Percentiles rank a stretch among this genome's conserved stretches.
These are phyloP conservation scores for Dolichotis patagonum DNA, from an alignment of 2,113 vertebrate species.

Conservation along the genomic window DNA sequence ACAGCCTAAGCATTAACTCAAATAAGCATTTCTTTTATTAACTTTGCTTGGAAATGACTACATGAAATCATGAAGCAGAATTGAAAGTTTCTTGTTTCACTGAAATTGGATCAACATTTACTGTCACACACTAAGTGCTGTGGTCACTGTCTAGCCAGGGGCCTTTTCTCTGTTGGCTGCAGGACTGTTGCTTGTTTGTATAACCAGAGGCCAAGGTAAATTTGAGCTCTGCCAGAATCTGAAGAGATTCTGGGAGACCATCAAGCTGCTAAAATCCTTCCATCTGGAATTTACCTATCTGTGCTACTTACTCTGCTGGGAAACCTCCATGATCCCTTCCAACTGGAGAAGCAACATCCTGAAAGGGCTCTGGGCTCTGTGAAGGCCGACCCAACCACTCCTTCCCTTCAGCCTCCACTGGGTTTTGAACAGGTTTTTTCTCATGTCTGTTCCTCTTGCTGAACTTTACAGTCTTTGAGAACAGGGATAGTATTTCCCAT, in stretches of 20 bases:
- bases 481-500: no score
- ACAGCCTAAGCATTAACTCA: constrained; percentile 21
- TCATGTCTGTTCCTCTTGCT: background rate
- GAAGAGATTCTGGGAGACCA: background rate
- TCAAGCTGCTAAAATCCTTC: background rate
- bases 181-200: background rate
- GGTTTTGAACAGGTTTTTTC: background rate
- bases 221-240: background rate
- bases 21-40: constrained; percentile 63
- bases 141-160: background rate
- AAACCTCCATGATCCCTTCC: background rate
- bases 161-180: background rate
- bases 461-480: background rate
- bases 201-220: background rate
- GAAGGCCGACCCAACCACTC: background rate
- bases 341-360: background rate
- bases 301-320: background rate
- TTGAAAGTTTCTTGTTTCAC: constrained; percentile 51
- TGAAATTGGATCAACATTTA: constrained; percentile 50
- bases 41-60: constrained; percentile 68
- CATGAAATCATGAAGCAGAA: constrained; percentile 49
- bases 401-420: background rate
- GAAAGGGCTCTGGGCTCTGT: background rate
- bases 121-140: background rate
- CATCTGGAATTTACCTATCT: background rate